Base-by-base conservation (phyloP, 2,797 vertebrate genomes). In the Coluber constrictor region DNA sequence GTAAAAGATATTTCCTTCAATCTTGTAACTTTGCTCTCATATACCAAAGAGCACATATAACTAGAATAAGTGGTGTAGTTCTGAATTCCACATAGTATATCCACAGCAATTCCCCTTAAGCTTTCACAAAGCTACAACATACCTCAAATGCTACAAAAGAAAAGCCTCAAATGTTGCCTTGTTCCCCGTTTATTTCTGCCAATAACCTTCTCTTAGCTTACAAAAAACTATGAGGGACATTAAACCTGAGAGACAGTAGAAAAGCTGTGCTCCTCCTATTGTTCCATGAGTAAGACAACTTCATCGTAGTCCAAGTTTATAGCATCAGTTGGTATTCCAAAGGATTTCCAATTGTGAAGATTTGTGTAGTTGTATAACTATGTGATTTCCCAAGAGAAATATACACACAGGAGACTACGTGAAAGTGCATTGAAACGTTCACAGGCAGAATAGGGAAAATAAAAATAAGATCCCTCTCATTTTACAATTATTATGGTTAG, bases 401-500 rank as follows among this genome's bases (percentile, higher is more conserved):
- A 13, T 51, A 89, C 51, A 0, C 2, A 88, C 74, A 79, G 2
- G 93, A 86, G 51, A 15, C 37, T 86, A 61, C 92, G 91, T 12
- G 15, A 88, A 1, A 91, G 92, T 12, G 43, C 18, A 59, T 1
- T 59, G 57, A 59, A 59, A 57, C 20, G 23, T 89, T 89, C 29
- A 86, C 59, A 91, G 79, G 94, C 89, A 57, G n/a, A 10, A 88
- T 91, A 92, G 92, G 94, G 91, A 90, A 95, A 96, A 94, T 92
- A 95, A 94, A 95, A 96, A 95, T 95, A 94, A 92, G 70, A 89
- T 95, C 88, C 88, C 92, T 94, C 90, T 43, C 93, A 94, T 94
- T 95, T 95, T 95, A 94, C 91, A 92, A 79, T 86, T 87, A 95
- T 96, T 95, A 95, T 95, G 91, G 91, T 83, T 93, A 94, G 96